phyloP scores from a whole-genome alignment of 1,140 invertebrate species.

The Eufriesea mexicana region DNA sequence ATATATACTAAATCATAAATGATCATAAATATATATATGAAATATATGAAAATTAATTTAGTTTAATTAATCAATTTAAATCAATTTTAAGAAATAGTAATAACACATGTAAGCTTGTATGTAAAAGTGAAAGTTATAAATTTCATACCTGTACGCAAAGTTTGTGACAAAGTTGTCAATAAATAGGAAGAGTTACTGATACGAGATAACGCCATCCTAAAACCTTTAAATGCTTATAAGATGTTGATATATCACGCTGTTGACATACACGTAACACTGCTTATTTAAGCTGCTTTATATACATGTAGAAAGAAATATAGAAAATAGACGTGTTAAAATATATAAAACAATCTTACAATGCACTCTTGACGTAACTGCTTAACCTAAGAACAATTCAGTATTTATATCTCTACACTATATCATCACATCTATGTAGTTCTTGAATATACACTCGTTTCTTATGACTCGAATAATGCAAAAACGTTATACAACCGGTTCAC shows the following conservation, averaged over 20 bases:
- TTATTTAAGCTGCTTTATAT: not conserved
- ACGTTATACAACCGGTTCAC: slow-evolving; percentile 23
- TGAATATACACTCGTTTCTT: not conserved
- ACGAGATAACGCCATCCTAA: slow-evolving; percentile 54
- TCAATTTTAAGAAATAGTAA: not conserved
- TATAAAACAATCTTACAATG: not conserved
- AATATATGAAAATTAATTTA: not conserved
- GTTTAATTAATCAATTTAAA: not conserved
- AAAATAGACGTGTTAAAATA: not conserved
- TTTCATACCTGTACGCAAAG: slow-evolving; percentile 50
- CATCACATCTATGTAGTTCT: not conserved
- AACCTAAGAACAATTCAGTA: not conserved
- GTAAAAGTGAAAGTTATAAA: slow-evolving; percentile 1
- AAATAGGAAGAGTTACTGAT: slow-evolving; percentile 21
- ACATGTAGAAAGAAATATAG: not conserved
- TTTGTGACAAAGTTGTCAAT: slow-evolving; percentile 29
- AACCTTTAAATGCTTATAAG: not conserved
- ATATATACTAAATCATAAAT: too few species aligned
- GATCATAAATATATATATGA: too few species aligned
- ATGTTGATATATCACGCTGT: too few species aligned
- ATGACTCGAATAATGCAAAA: not conserved
- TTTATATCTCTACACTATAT: not conserved
- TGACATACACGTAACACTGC: not conserved
- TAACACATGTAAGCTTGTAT: not conserved
- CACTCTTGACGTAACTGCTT: not conserved